A percentile compares a stretch with the other conserved stretches of the same genome.
Evolutionary conservation across 2,888 invertebrate species (phyloP).

Genomic region (Polydrusus pterygomalis): DNA sequence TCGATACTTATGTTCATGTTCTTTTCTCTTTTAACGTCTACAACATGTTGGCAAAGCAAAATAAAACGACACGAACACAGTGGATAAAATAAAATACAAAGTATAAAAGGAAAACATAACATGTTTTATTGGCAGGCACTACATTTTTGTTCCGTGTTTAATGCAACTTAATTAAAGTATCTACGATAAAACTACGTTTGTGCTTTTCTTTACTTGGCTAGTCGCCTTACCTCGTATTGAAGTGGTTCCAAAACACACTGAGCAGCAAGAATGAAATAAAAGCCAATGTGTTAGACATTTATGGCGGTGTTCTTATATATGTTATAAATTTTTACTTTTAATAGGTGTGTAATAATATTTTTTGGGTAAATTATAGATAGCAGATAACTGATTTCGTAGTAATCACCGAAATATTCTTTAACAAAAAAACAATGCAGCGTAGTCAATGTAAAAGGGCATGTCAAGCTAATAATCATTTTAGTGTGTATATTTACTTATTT

Average conservation of each 20-base stretch:
- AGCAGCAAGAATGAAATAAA: constrained; percentile 80
- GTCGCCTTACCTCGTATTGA: constrained; percentile 96
- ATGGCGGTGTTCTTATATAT: constrained; percentile 11
- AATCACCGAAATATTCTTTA: neutral
- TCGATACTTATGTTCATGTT: neutral
- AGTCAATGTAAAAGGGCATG: neutral
- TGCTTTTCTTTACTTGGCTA: constrained; percentile 39
- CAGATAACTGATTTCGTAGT: too few species aligned
- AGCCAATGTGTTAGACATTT: constrained; percentile 61
- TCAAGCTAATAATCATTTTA: neutral
- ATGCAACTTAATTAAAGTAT: constrained; percentile 32
- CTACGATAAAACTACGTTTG: constrained; percentile 33
- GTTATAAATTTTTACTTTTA: neutral
- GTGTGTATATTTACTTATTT: neutral
- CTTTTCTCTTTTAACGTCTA: neutral
- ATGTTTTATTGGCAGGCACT: constrained; percentile 33
- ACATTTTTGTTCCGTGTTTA: constrained; percentile 25
- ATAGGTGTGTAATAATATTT: too few species aligned
- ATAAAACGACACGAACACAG: constrained; percentile 52
- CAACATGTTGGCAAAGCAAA: constrained; percentile 45
- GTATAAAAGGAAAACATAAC: constrained; percentile 30
- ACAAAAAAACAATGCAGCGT: neutral
- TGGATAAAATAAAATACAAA: constrained; percentile 43
- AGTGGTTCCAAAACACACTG: constrained; percentile 99
- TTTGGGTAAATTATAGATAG: neutral